Percentiles rank a stretch among this genome's conserved stretches.
Conservation (phyloP, 2,797 vertebrate species). For the Miichthys miiuy region DNA sequence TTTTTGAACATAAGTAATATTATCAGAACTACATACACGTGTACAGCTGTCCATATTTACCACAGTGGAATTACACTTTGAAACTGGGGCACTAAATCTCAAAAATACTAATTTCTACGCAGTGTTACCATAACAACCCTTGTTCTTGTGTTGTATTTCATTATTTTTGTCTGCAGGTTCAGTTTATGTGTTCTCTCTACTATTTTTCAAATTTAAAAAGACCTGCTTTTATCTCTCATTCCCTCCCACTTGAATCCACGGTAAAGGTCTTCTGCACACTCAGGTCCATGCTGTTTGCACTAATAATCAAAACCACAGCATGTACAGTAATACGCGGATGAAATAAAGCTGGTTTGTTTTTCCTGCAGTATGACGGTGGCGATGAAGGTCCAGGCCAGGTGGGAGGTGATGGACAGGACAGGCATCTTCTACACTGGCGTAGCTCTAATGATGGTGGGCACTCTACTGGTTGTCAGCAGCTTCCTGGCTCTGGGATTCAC, state of each 20-base stretch:
- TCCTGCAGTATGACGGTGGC: constrained; percentile 89
- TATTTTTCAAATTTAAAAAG: too few relatives aligned
- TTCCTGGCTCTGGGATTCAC: constrained; percentile 94
- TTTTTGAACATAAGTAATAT: too few relatives aligned
- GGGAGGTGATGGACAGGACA: constrained; percentile 83
- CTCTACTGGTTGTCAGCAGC: constrained; percentile 90
- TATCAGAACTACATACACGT: too few relatives aligned
- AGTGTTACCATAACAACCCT: too few relatives aligned
- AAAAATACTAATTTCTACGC: too few relatives aligned
- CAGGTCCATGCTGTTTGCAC: neutral
- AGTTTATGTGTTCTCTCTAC: too few relatives aligned
- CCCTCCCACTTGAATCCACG: neutral
- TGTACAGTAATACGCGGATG: neutral
- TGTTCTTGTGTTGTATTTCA: too few relatives aligned
- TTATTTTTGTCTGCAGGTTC: too few relatives aligned
- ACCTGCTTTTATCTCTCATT: too few relatives aligned
- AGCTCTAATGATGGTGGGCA: constrained; percentile 82
- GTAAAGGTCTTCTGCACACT: neutral
- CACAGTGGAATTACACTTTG: too few relatives aligned
- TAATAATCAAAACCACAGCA: neutral
- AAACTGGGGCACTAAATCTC: too few relatives aligned
- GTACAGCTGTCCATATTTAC: too few relatives aligned
- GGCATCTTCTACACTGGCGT: constrained; percentile 83
- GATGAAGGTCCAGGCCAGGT: constrained; percentile 89
- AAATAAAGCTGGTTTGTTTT: neutral